Conservation (phyloP, 2,888 invertebrate genomes). For the Thecocarcelia acutangulata region DNA sequence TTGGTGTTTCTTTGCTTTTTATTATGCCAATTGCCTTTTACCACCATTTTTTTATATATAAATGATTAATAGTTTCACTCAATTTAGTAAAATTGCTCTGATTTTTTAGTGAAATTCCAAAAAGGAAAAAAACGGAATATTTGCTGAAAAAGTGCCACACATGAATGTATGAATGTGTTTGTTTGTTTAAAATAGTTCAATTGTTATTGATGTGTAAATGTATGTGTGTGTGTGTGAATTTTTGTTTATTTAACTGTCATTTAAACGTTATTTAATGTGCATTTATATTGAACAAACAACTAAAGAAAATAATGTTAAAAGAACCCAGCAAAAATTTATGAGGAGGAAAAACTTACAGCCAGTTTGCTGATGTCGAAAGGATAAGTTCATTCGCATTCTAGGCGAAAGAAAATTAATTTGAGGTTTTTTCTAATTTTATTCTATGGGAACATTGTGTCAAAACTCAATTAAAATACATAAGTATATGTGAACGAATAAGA, state of each 20-base stretch:
- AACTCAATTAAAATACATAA: no score
- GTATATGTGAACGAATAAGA: no score
- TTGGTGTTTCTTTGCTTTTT: neutral
- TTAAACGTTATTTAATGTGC: constrained; percentile 64
- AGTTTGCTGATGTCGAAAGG: no score
- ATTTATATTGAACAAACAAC: constrained; percentile 50
- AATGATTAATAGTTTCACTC: constrained; percentile 61
- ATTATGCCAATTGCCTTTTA: constrained; percentile 42
- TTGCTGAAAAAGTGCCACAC: neutral
- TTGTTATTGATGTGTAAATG: constrained; percentile 46
- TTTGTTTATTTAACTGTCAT: constrained; percentile 54
- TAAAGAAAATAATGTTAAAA: constrained; percentile 29
- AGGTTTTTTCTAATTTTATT: no score
- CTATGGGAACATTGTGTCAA: no score
- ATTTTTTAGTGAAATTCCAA: constrained; percentile 17
- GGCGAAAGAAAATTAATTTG: no score
- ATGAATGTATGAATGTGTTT: constrained; percentile 9
- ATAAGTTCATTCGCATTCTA: no score
- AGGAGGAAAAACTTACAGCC: no score
- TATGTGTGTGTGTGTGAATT: neutral
- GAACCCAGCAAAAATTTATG: constrained; percentile 15
- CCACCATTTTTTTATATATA: constrained; percentile 35
- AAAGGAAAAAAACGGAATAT: constrained; percentile 4
- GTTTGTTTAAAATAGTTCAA: constrained; percentile 44
- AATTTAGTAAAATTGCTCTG: constrained; percentile 38